Percentiles rank a stretch among this genome's conserved stretches.
phyloP scores from a whole-genome alignment of 35 echinoderm and acorn worm species.

The Acanthaster planci region DNA sequence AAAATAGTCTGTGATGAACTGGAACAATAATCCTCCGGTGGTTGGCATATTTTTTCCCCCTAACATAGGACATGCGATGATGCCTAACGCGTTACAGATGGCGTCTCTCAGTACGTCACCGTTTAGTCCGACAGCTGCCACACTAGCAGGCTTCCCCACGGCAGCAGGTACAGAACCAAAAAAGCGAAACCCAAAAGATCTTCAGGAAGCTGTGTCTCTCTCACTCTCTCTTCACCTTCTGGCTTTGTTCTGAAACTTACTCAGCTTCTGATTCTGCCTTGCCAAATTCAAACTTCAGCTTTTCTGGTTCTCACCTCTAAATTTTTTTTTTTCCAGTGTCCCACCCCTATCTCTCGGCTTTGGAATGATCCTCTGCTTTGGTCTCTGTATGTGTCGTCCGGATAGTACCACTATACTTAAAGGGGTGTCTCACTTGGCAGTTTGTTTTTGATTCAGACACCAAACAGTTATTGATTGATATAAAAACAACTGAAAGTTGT shows the following conservation, averaged over 20 bases:
- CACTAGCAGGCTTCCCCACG: constrained; percentile 38
- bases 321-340: constrained; percentile 1
- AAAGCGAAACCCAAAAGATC: not conserved
- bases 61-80: constrained; percentile 1
- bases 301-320: not conserved
- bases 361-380: constrained; percentile 5
- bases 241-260: not conserved
- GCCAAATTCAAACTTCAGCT: not conserved
- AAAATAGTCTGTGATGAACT: too few relatives aligned
- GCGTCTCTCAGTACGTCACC: not conserved
- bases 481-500: too few relatives aligned
- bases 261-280: not conserved
- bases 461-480: too few relatives aligned
- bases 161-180: constrained; percentile 24
- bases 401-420: not conserved
- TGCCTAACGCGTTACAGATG: constrained; percentile 16
- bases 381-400: not conserved
- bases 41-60: constrained; percentile 1
- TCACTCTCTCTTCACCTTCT: not conserved
- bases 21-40: not conserved
- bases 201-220: not conserved
- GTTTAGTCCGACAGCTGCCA: constrained; percentile 30
- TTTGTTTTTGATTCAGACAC: too few relatives aligned
- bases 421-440: too few relatives aligned
- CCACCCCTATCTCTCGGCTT: not conserved